These are phyloP conservation scores for Phoeniculus purpureus DNA, from an alignment of 2,797 vertebrate genomes.

Conservation along the genomic window DNA sequence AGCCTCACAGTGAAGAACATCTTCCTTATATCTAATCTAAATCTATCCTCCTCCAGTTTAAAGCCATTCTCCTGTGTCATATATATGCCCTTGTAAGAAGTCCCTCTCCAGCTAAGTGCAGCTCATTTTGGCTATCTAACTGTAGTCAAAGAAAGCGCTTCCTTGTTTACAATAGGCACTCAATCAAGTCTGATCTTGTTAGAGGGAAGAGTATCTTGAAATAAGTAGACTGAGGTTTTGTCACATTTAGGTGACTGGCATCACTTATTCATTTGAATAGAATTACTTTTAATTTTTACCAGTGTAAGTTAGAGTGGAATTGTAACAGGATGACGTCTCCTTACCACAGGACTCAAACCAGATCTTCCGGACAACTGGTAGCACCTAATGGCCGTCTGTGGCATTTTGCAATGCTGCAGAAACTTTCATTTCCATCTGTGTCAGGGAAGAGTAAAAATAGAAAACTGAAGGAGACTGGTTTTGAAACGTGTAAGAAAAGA, in stretches of 20 bases:
- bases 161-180: background rate
- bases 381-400: background rate
- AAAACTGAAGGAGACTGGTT: background rate
- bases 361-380: background rate
- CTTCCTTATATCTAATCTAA: too few relatives aligned
- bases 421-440: background rate
- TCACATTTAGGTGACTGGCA: background rate
- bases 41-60: too few relatives aligned
- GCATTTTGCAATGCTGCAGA: constrained; percentile 7
- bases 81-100: background rate
- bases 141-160: background rate
- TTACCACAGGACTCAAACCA: background rate
- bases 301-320: background rate
- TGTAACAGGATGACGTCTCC: background rate
- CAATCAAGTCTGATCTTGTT: background rate
- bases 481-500: background rate
- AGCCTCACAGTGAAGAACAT: too few relatives aligned
- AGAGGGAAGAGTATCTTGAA: background rate
- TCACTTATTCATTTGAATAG: background rate
- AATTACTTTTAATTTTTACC: background rate
- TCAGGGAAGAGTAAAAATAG: constrained; percentile 1
- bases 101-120: background rate
- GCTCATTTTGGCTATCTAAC: background rate
- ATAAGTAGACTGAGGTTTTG: background rate
- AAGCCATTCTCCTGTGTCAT: background rate